Evolutionary conservation across 2,888 invertebrate genomes (phyloP), one percentile per base, ranked within the genome.

Genomic region (Tolmerus cingulatus): DNA sequence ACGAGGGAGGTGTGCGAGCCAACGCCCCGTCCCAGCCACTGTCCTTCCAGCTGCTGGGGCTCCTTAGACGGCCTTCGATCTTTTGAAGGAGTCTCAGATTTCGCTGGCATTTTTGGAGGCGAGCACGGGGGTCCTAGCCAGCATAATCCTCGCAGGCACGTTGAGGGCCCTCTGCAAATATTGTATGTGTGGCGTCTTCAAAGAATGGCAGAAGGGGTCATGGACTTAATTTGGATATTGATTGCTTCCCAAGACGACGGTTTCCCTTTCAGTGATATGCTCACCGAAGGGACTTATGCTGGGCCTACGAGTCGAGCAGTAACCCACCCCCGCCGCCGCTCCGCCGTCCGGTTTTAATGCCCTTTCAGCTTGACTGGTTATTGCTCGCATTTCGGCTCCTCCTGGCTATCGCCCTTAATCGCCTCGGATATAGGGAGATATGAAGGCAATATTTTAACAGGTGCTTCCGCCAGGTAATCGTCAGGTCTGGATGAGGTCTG

Each of bases 181-280:
- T 16, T 30, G 16, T 19, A 37, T 76, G 37, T 27, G 23, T 66
- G 23, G 23, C 66, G 51, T 51, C 66, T 23, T 2, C 34, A 76
- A 76, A 34, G 37, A 66, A 27, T 66, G 66, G 66, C 12, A 43
- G 78, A 34, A 79, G 81, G 81, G 81, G 81, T 30, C 55, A 78
- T 19, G 51, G 81, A 76, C 76, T 81, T 81, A 81, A 81, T 81
- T 81, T 81, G 81, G 81, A 81, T 81, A 81, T 81, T 81, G 81
- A 81, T 81, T 81, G 81, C 81, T 81, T 46, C 34, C n/a, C 81
- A 81, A 81, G 81, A 55, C 81, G 81, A 81, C 30, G 51, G 81
- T 55, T 81, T 81, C 81, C 51, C 81, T 81, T 81, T 81, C 81
- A 55, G 19, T 55, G 81, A 81, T 81, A 81, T 46, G 12, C 23